Base-by-base conservation (phyloP, 2,888 invertebrate species). In the Plusia festucae region DNA sequence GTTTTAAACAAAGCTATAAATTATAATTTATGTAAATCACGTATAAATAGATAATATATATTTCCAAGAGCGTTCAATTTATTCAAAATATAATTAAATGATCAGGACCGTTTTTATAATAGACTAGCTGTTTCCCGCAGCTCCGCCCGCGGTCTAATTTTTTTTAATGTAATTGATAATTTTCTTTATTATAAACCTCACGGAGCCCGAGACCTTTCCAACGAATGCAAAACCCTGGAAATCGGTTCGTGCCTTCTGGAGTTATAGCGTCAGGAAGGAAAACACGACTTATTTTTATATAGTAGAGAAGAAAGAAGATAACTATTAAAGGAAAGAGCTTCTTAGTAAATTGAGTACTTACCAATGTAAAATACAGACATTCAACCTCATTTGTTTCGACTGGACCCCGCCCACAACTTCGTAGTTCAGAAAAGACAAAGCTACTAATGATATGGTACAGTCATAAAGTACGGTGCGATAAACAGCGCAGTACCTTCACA, bases 391-490 rank as follows among this genome's bases (percentile, higher is more conserved):
- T 49, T 46, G 46, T 46, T 46, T 46, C 20, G 46, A 20, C 46
- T 49, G 46, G 46, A 20, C 7, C 46, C 46, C 46, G 20, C 18
- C 46, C 18, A 20, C 18, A 18, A 40, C 40, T n/a, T 44, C 34
- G 16, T 49, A 49, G 27, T 53, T 53, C 46, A 18, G 18, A 18
- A 49, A 49, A 49, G 9, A 20, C 46, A 11, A 49, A 20, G 46
- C 46, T 49, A 4, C 18, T 20, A 40, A 34, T 49, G 18, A 22
- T 34, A 16, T 53, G 59, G 59, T 66, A 71, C 52, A 58, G 55
- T 76, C 60, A 59, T 73, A 72, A 72, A 72, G 59, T 63, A 76
- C 57, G 49, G 22, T 58, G 68, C 62, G 49, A 76, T 76, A 64
- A 63, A 63, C 58, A 53, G 8, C 34, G 54, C 57, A 65, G 54